A percentile compares a stretch with the other conserved stretches of the same genome.
Evolutionary conservation across 2,113 vertebrate genomes (phyloP).

Genomic region (Prinia subflava): DNA sequence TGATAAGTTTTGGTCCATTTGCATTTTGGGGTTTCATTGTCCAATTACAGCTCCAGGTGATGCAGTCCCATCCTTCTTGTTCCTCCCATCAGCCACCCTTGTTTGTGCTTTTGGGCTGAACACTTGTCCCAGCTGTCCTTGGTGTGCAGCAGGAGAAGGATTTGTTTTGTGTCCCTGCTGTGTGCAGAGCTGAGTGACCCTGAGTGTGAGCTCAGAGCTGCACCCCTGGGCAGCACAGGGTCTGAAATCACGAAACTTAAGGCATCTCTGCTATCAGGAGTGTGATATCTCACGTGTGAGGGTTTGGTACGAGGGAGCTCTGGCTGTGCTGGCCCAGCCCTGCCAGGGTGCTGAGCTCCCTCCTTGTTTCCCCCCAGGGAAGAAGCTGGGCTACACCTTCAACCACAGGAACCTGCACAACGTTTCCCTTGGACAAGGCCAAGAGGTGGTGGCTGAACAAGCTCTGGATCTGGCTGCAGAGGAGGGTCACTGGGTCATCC

Average conservation of each 20-base stretch:
- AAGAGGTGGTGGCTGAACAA: constrained; percentile 88
- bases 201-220: background rate
- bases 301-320: background rate
- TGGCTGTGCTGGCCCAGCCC: background rate
- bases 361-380: constrained; percentile 74
- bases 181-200: background rate
- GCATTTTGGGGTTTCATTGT: too few species aligned
- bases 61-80: too few species aligned
- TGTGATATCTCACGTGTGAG: background rate
- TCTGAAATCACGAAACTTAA: background rate
- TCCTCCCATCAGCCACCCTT: background rate
- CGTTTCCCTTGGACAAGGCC: constrained; percentile 92
- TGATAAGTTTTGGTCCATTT: too few species aligned
- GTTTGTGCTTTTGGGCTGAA: background rate
- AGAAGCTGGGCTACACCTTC: constrained; percentile 88
- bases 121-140: too few species aligned
- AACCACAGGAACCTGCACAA: constrained; percentile 93
- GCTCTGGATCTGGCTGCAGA: constrained; percentile 82
- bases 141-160: too few species aligned
- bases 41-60: too few species aligned
- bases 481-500: constrained; percentile 94
- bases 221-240: background rate
- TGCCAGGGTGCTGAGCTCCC: background rate
- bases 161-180: background rate
- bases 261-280: background rate